phyloP scores from a whole-genome alignment of 2,797 vertebrate species.

The Molossus alvarezi region DNA sequence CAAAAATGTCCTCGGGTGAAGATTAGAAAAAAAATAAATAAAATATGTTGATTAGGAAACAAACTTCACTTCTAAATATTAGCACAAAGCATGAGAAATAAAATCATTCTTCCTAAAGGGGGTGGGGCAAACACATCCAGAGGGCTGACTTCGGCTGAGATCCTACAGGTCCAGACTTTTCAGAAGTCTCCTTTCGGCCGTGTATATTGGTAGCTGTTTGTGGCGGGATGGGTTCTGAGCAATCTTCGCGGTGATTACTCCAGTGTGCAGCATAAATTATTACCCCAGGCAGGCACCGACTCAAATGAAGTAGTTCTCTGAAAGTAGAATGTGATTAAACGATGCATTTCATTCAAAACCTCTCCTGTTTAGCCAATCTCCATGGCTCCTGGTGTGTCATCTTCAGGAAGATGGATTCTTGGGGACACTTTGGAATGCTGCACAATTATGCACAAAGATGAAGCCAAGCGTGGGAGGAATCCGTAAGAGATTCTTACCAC shows the following conservation, averaged over 20 bases:
- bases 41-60: background rate
- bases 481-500: constrained; percentile 69
- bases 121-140: background rate
- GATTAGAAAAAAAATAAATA: too few species aligned
- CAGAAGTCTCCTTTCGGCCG: constrained; percentile 73
- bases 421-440: constrained; percentile 82
- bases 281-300: constrained; percentile 83
- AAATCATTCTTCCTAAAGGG: background rate
- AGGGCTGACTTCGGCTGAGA: constrained; percentile 72
- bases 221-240: constrained; percentile 75
- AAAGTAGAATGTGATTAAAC: constrained; percentile 87
- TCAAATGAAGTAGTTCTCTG: constrained; percentile 86
- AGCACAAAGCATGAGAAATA: constrained; percentile 30
- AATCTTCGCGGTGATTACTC: constrained; percentile 85
- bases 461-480: constrained; percentile 56
- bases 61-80: constrained; percentile 26
- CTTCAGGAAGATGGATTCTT: constrained; percentile 80
- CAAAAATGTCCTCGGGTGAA: too few species aligned
- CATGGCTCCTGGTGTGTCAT: constrained; percentile 76
- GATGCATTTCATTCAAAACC: constrained; percentile 85
- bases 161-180: constrained; percentile 62
- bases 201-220: constrained; percentile 75
- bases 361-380: constrained; percentile 82
- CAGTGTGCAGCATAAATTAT: constrained; percentile 86
- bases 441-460: constrained; percentile 75